Conservation (phyloP, 2,888 invertebrate species). For the Thelaira solivaga region DNA sequence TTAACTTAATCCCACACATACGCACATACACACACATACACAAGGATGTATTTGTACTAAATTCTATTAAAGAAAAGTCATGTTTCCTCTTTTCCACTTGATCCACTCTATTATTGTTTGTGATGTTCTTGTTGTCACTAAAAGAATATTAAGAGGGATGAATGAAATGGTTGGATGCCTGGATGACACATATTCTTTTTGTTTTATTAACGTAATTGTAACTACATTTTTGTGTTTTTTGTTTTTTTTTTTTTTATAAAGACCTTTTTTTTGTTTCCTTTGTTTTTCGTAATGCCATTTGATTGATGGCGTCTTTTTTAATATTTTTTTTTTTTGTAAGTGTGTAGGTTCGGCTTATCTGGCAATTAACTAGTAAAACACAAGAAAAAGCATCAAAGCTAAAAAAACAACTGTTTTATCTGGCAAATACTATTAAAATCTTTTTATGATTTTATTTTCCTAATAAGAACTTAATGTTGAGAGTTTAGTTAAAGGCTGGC, state of each 20-base stretch:
- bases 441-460: constrained; percentile 9
- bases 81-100: constrained; percentile 18
- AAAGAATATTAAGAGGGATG: background rate
- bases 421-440: background rate
- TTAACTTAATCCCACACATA: background rate
- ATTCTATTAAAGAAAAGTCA: constrained; percentile 25
- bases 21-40: background rate
- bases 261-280: background rate
- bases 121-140: background rate
- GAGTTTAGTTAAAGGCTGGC: constrained; percentile 7
- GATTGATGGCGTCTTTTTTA: constrained; percentile 12
- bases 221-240: too few species aligned
- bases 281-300: constrained; percentile 14
- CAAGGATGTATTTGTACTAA: background rate
- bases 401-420: constrained; percentile 11
- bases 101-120: constrained; percentile 16
- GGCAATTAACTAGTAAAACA: background rate
- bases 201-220: constrained; percentile 12
- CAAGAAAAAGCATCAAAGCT: background rate
- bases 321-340: background rate
- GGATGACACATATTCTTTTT: background rate
- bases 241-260: too few species aligned
- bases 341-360: background rate
- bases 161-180: background rate
- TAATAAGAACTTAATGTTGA: background rate